Base-by-base conservation (phyloP, 2,113 vertebrate species). In the Felis chaus region DNA sequence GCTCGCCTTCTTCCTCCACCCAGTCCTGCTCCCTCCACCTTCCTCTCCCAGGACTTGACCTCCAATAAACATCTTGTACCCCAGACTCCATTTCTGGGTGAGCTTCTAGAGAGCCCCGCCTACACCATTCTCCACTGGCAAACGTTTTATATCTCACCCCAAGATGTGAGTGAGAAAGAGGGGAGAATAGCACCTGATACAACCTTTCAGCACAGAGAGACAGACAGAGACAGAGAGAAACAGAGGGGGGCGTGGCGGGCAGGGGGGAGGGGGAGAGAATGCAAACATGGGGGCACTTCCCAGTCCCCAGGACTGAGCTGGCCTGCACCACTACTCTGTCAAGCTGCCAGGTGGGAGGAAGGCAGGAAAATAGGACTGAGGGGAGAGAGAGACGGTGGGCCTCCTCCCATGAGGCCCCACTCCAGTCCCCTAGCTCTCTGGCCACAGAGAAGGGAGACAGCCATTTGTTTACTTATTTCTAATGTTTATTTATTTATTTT, bases 211-310 rank as follows among this genome's bases (percentile, higher is more conserved):
- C 19, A 11, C 74, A 48, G 74, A 31, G 15, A 29, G 7, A 48
- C 68, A n/a, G 8, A 4, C 36, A 61, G 41, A 33, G 65, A 11
- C 12, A 15, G 31, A 80, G 4, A 31, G 8, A 45, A 4, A 1
- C 6, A 13, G 1, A 5, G 57, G 9, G 9, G 31, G n/a, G 18
- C 4, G 0, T 0, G 15, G n/a, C 16, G 3, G 3, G 7, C 36
- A 1, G n/a, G 5, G 31, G 8, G 13, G 23, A 31, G 7, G 4
- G 0, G 5, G 29, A 3, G 29, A 12, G 0, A 5, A 57, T n/a
- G 15, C 4, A 7, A n/a, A n/a, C 3, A 1, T 45, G 4, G 9
- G 41, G 7, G 23, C 41, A 14, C 33, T 27, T 48, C 3, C 39
- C 19, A 2, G 33, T 31, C 19, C 55, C 73, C 31, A 13, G 25